Conservation (phyloP, 2,797 vertebrate genomes). For the Sebastes variabilis region DNA sequence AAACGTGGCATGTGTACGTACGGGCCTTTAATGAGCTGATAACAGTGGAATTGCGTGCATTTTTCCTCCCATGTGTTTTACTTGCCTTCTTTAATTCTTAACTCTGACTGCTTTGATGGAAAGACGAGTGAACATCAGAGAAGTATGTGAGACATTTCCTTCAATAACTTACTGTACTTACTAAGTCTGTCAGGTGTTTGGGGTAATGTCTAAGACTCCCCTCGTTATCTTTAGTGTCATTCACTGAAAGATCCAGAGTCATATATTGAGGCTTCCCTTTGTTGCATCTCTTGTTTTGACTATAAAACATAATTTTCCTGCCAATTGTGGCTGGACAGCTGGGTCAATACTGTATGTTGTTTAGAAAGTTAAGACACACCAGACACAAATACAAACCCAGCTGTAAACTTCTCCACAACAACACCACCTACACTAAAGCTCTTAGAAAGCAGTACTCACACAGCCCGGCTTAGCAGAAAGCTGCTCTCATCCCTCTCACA, state of each 20-base stretch:
- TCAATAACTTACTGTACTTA: background rate
- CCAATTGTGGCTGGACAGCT: background rate
- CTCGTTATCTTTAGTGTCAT: background rate
- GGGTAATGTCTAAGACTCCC: background rate
- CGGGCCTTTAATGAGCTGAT: too few relatives aligned
- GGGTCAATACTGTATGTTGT: slow-evolving; percentile 1
- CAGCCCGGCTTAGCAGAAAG: slow-evolving; percentile 20
- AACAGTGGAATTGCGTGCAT: too few relatives aligned
- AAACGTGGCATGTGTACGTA: too few relatives aligned
- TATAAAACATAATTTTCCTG: background rate
- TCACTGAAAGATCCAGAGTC: background rate
- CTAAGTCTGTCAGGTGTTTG: background rate
- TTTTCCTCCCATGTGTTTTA: background rate
- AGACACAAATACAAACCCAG: slow-evolving; percentile 21
- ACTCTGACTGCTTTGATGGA: background rate
- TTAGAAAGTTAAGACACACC: slow-evolving; percentile 14
- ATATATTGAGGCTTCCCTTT: background rate
- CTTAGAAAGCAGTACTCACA: slow-evolving; percentile 25
- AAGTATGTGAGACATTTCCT: background rate
- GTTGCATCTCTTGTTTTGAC: background rate
- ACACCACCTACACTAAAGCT: slow-evolving; percentile 33
- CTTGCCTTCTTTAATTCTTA: background rate
- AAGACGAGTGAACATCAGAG: background rate
- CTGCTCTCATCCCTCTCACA: slow-evolving; percentile 30
- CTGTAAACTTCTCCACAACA: slow-evolving; percentile 26